A percentile compares a stretch with the other conserved stretches of the same genome.
These are phyloP conservation scores for Coptodon bakossiorum DNA, from an alignment of 2,113 vertebrate genomes.

Conservation along the genomic window DNA sequence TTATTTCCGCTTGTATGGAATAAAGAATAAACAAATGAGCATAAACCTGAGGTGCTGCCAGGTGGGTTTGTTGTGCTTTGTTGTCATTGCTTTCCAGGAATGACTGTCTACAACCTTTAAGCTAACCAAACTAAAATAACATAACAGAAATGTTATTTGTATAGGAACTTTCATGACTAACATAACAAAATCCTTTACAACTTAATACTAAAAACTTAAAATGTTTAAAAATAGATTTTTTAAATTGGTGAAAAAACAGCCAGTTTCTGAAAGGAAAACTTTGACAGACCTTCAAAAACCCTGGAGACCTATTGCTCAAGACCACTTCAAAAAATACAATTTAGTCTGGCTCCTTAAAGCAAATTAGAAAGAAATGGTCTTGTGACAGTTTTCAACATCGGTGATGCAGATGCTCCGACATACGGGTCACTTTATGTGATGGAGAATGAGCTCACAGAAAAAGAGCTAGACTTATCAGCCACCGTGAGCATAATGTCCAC, in stretches of 20 bases:
- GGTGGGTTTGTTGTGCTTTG: not conserved
- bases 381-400: not conserved
- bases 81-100: not conserved
- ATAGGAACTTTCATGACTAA: not conserved
- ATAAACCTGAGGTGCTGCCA: not conserved
- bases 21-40: not conserved
- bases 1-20: not conserved
- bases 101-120: not conserved
- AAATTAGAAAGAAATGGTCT: not conserved
- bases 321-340: not conserved
- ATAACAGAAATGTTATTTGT: not conserved
- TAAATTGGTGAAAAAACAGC: not conserved
- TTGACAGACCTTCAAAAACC: not conserved
- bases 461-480: not conserved
- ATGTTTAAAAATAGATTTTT: not conserved
- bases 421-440: not conserved
- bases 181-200: not conserved
- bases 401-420: not conserved
- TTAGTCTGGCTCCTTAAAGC: not conserved
- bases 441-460: not conserved
- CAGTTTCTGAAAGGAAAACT: not conserved
- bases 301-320: not conserved
- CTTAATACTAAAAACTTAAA: not conserved
- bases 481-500: constrained; percentile 1
- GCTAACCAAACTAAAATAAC: not conserved